phyloP scores from a whole-genome alignment of 2,888 invertebrate genomes.

The Pseudococcus viburni region DNA sequence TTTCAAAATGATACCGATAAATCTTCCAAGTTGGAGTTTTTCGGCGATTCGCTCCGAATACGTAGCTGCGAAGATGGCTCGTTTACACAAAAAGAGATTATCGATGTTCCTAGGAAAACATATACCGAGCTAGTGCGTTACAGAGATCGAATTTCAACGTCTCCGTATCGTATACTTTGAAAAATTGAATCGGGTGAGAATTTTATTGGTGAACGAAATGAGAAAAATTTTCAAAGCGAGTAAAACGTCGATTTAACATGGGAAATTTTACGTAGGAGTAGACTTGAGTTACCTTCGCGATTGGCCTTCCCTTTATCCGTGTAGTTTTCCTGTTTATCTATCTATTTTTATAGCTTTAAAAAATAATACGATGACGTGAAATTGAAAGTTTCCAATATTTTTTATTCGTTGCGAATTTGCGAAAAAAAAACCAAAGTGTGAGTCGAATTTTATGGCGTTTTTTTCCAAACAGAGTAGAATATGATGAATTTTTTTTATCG shows the following conservation, averaged over 20 bases:
- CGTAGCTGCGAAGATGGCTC: neutral
- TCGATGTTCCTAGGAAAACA: neutral
- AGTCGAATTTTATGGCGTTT: too few relatives aligned
- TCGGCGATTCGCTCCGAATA: neutral
- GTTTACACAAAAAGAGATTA: neutral
- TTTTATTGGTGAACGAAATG: neutral
- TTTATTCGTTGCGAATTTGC: too few relatives aligned
- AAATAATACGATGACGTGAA: too few relatives aligned
- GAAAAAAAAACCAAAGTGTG: too few relatives aligned
- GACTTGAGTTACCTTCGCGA: too few relatives aligned
- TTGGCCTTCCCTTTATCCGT: too few relatives aligned
- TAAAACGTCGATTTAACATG: neutral
- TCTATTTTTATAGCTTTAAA: too few relatives aligned
- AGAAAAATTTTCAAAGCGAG: neutral
- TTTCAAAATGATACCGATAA: slow-evolving; percentile 28
- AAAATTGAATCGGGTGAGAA: neutral
- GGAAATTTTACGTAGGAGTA: neutral
- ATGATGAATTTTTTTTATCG: too few relatives aligned
- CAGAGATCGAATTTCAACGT: neutral
- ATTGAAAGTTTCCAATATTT: too few relatives aligned
- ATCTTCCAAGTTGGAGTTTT: neutral
- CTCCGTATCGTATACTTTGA: neutral
- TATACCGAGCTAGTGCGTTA: neutral
- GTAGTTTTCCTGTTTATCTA: too few relatives aligned
- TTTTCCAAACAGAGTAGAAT: too few relatives aligned